Evolutionary conservation across 1,140 invertebrate genomes (phyloP).

Genomic region (Dolichoris vasculosae): DNA sequence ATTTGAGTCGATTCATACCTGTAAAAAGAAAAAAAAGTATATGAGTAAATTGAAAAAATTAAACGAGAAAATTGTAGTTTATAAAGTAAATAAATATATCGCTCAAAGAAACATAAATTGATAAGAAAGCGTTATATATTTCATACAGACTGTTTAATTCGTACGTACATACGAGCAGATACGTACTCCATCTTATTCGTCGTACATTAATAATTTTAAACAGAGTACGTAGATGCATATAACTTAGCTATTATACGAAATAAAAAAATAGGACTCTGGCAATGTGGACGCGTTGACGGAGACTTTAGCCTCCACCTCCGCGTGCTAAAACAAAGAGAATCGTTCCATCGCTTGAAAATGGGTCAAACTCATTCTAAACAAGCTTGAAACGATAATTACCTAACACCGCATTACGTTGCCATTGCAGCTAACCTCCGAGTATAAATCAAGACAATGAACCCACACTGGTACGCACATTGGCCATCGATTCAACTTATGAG

Average conservation of each 20-base stretch:
- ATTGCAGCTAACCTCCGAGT: slow-evolving; percentile 10
- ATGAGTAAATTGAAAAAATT: not conserved
- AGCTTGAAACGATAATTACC: slow-evolving; percentile 40
- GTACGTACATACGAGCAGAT: no score
- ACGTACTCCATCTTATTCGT: not conserved
- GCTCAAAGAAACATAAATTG: no score
- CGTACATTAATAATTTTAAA: not conserved
- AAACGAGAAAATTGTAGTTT: not conserved
- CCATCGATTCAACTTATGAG: not conserved
- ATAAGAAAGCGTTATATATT: no score
- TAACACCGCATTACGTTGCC: not conserved
- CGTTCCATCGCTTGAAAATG: not conserved
- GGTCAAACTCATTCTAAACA: slow-evolving; percentile 47
- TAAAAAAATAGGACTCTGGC: not conserved
- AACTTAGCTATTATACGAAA: not conserved
- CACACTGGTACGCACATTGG: not conserved
- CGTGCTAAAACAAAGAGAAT: not conserved
- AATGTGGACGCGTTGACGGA: not conserved
- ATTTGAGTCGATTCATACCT: not conserved
- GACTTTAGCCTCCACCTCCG: not conserved
- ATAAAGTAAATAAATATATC: not conserved
- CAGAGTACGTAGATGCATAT: not conserved
- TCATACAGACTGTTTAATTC: no score
- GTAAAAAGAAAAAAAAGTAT: slow-evolving; percentile 1
- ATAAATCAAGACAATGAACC: slow-evolving; percentile 60